Percentiles rank a stretch among this genome's conserved stretches.
phyloP scores from a whole-genome alignment of 2,888 invertebrate species.

The Teinopalpus imperialis region DNA sequence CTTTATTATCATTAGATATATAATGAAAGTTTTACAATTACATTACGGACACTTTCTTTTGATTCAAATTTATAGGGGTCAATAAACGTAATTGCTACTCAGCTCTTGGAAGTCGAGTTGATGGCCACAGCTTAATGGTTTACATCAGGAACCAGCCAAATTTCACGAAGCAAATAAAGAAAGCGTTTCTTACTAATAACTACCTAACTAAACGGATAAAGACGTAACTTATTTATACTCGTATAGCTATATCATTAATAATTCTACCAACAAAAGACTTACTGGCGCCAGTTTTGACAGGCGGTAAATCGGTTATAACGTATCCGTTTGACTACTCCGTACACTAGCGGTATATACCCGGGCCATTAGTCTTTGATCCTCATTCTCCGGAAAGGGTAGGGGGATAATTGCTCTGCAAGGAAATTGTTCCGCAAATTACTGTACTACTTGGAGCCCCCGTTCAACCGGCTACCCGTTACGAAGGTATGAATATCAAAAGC shows the following conservation, averaged over 20 bases:
- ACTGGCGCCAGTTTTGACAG: conserved; percentile 10
- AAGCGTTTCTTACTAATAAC: no score
- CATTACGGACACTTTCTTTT: no score
- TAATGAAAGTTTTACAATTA: no score
- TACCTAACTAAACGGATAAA: no score
- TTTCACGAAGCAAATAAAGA: no score
- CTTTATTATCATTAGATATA: no score
- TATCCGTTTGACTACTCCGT: conserved; percentile 3
- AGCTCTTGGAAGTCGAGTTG: no score
- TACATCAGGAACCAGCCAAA: not conserved
- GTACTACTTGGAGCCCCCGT: not conserved
- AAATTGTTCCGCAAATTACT: conserved; percentile 19
- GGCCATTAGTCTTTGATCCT: conserved; percentile 19
- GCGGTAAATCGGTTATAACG: conserved; percentile 6
- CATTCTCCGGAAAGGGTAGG: conserved; percentile 1
- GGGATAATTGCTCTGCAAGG: conserved; percentile 16
- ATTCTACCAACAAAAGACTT: conserved; percentile 4
- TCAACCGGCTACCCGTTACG: not conserved
- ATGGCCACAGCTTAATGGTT: no score
- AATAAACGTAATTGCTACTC: not conserved
- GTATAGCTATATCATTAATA: not conserved
- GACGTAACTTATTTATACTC: no score
- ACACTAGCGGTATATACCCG: not conserved
- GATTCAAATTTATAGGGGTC: not conserved
- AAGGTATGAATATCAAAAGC: not conserved